Evolutionary conservation across 2,888 invertebrate genomes (phyloP), one percentile per base, ranked within the genome.

Genomic region (Chesias legatella): DNA sequence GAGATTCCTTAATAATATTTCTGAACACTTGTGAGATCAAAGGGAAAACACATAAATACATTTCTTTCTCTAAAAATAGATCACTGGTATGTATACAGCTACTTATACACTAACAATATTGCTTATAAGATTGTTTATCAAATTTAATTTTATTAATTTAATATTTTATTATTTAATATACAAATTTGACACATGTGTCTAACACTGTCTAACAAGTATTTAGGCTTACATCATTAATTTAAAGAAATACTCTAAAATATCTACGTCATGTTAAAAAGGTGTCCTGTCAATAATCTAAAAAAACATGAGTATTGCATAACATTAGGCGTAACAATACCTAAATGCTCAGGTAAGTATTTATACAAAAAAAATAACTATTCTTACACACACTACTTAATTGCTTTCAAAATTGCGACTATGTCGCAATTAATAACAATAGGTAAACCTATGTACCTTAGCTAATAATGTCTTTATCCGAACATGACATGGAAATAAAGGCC

Each of bases 61-160:
- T 25, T 21, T 35, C 11, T 22, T 34, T 39, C 13, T 35, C 35
- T 39, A 44, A 44, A 44, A 44, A 44, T 44, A 44, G 32, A 35
- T 44, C 31, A 38, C 33, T 22, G 11, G 31, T 31, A 21, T 21
- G n/a, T n/a, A n/a, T 10, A 29, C 11, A 23, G 22, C 7, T 33
- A 11, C 13, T 1, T 9, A 9, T 8, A 13, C 17, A 24, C 34
- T 34, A 21, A 10, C 6, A 22, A 28, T 39, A 44, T 35, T 39
- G 32, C 35, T 44, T 40, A 33, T 9, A 8, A 9, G 1, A 17
- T 36, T 7, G 8, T 25, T 10, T 17, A 22, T n/a, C n/a, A n/a
- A n/a, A n/a, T n/a, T n/a, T n/a, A n/a, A n/a, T n/a, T n/a, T n/a
- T n/a, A n/a, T n/a, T n/a, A n/a, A n/a, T n/a, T n/a, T n/a, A n/a